phyloP scores from a whole-genome alignment of 2,888 invertebrate species.

The Drosophila recens region DNA sequence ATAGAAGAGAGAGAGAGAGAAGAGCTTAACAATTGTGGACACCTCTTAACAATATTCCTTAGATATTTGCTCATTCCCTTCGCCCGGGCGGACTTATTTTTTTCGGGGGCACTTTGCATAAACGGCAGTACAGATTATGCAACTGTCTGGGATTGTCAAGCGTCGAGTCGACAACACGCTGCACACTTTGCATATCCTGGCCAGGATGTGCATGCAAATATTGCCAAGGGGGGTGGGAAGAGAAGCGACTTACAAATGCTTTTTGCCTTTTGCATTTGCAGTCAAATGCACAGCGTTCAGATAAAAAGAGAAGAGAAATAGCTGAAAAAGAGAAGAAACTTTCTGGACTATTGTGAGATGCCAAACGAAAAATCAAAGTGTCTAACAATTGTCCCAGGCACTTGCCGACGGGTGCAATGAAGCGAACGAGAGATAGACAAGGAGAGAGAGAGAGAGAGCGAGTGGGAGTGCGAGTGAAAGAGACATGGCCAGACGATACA shows the following conservation, averaged over 20 bases:
- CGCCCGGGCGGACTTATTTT: conserved; percentile 32
- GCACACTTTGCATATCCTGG: conserved; percentile 74
- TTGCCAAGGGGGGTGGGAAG: not conserved
- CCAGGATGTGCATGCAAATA: conserved; percentile 35
- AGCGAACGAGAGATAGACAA: conserved; percentile 22
- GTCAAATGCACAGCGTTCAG: conserved; percentile 61
- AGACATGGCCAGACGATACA: conserved; percentile 29
- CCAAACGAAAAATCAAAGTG: conserved; percentile 75
- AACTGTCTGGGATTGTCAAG: conserved; percentile 76
- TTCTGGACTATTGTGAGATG: conserved; percentile 70
- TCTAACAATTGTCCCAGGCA: conserved; percentile 65
- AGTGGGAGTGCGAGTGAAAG: not conserved
- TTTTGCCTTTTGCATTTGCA: conserved; percentile 68
- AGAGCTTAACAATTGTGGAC: conserved; percentile 54
- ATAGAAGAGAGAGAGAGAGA: not conserved
- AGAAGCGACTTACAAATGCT: conserved; percentile 63
- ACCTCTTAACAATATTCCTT: conserved; percentile 56
- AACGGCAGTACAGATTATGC: conserved; percentile 77
- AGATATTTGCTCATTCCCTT: not conserved
- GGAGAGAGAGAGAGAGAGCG: conserved; percentile 1
- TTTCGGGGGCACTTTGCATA: conserved; percentile 73
- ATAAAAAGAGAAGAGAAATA: conserved; percentile 34
- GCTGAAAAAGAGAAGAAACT: conserved; percentile 35
- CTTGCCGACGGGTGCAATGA: conserved; percentile 61
- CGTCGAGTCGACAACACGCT: conserved; percentile 66